These are phyloP conservation scores for Epinephelus awoara DNA, from an alignment of 2,797 vertebrate species.

Conservation along the genomic window DNA sequence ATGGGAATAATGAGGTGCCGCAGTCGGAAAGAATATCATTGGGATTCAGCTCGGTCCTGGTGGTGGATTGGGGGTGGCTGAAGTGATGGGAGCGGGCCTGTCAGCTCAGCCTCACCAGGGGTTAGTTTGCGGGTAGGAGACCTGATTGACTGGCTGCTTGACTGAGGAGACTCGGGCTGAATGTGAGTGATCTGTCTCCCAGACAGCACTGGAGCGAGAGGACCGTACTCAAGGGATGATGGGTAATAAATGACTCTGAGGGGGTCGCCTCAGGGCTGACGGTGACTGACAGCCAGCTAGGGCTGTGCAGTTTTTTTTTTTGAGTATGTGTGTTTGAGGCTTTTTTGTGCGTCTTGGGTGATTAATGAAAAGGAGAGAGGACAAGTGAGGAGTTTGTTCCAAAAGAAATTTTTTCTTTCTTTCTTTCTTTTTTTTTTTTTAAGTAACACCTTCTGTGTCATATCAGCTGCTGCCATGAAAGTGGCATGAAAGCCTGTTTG, in stretches of 20 bases:
- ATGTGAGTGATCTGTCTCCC: constrained; percentile 67
- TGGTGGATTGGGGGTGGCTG: constrained; percentile 19
- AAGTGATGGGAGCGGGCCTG: constrained; percentile 37
- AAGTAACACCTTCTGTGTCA: background rate
- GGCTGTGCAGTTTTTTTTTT: constrained; percentile 32
- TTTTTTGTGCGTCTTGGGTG: constrained; percentile 3
- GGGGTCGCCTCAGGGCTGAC: constrained; percentile 67
- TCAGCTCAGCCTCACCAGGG: constrained; percentile 51
- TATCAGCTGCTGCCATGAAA: background rate
- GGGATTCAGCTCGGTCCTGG: constrained; percentile 8
- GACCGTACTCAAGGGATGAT: constrained; percentile 72
- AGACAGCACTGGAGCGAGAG: constrained; percentile 53
- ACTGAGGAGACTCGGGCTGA: constrained; percentile 52
- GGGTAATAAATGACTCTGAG: constrained; percentile 74
- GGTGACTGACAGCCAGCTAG: constrained; percentile 65
- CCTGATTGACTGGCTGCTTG: constrained; percentile 69
- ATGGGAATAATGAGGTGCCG: constrained; percentile 57
- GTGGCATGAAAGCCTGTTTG: background rate
- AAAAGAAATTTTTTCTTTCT: background rate
- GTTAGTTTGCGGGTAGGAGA: constrained; percentile 28
- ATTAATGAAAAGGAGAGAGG: background rate
- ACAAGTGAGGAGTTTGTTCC: background rate
- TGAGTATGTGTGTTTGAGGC: constrained; percentile 9
- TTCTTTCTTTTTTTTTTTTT: constrained; percentile 1
- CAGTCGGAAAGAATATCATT: constrained; percentile 3